phyloP scores from a whole-genome alignment of 2,797 vertebrate species.

The Oreochromis grahami region DNA sequence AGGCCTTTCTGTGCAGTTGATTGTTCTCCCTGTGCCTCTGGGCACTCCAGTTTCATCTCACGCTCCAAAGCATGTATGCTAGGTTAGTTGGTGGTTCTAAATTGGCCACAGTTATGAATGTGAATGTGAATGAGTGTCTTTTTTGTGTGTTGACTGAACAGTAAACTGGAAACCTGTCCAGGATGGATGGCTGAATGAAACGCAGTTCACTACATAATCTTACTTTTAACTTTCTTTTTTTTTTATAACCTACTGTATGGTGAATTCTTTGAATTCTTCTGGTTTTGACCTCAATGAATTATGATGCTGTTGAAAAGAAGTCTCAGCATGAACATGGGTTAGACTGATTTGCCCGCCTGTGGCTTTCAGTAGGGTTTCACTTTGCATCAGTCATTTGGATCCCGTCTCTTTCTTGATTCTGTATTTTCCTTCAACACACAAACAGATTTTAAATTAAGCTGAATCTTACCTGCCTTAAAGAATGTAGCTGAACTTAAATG shows the following conservation, averaged over 20 bases:
- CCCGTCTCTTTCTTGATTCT: neutral
- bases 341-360: neutral
- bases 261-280: neutral
- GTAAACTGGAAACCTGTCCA: neutral
- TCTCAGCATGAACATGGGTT: neutral
- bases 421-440: neutral
- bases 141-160: neutral
- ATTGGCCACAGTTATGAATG: neutral
- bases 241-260: neutral
- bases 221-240: neutral
- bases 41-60: neutral
- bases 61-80: neutral
- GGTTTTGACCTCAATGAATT: neutral
- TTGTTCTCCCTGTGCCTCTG: neutral
- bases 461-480: neutral
- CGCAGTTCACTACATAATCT: neutral
- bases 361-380: neutral
- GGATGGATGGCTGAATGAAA: neutral
- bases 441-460: neutral
- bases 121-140: neutral
- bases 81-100: neutral
- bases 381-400: neutral
- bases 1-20: neutral
- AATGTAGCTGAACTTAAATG: neutral
- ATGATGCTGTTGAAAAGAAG: neutral